These are phyloP conservation scores for Ditylenchus dipsaci DNA, from an alignment of 1,140 invertebrate species.

Conservation along the genomic window DNA sequence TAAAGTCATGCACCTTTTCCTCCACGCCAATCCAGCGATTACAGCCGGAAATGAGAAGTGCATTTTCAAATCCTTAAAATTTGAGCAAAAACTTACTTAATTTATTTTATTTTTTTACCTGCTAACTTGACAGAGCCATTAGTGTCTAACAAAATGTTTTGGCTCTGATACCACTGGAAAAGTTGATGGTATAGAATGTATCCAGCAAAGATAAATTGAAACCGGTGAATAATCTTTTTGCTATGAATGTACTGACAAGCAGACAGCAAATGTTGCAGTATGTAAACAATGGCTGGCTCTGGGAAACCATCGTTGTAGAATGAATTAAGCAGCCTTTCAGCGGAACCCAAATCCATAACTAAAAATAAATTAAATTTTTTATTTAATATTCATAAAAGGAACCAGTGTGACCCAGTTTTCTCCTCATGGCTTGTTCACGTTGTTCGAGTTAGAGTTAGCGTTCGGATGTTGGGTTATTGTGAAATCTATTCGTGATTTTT, in stretches of 20 bases:
- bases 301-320: constrained; percentile 60
- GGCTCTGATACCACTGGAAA: constrained; percentile 71
- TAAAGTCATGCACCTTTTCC: constrained; percentile 71
- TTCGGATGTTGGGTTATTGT: no score
- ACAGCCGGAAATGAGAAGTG: constrained; percentile 67
- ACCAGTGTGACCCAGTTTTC: no score
- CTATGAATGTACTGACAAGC: constrained; percentile 73
- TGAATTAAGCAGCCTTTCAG: neutral
- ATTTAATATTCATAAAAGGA: no score
- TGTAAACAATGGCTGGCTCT: constrained; percentile 73
- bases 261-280: constrained; percentile 72
- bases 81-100: no score
- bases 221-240: constrained; percentile 26
- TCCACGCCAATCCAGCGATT: constrained; percentile 54
- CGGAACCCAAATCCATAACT: constrained; percentile 14
- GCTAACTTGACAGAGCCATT: constrained; percentile 70
- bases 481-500: no score
- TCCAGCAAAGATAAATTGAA: neutral
- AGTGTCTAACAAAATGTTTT: constrained; percentile 75
- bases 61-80: constrained; percentile 65
- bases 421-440: no score
- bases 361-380: neutral
- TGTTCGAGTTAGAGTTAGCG: no score
- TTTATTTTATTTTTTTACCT: constrained; percentile 59
- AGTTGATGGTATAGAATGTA: constrained; percentile 61